These are phyloP conservation scores for Aethina tumida DNA, from an alignment of 1,140 invertebrate species.

Conservation along the genomic window DNA sequence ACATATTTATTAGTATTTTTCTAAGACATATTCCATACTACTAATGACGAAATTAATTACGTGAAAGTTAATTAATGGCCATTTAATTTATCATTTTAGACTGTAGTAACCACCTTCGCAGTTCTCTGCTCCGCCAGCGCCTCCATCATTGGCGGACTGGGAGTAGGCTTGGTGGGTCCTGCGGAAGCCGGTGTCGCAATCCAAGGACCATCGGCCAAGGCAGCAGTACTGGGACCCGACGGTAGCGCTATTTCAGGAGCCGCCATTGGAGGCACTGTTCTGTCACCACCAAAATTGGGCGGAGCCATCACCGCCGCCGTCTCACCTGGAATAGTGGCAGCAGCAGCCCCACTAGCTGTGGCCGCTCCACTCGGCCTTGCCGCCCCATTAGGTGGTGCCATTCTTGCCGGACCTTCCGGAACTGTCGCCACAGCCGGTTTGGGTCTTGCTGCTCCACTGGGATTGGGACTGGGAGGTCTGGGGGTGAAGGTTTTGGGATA, in stretches of 20 bases:
- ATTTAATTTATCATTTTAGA: background rate
- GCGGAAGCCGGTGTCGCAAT: conserved; percentile 12
- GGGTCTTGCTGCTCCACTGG: too few species aligned
- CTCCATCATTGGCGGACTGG: conserved; percentile 9
- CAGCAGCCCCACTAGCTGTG: background rate
- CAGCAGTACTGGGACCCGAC: conserved; percentile 16
- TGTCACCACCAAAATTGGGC: conserved; percentile 10
- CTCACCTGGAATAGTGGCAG: conserved; percentile 13
- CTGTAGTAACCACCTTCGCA: conserved; percentile 4
- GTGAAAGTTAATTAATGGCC: background rate
- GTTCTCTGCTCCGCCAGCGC: conserved; percentile 6
- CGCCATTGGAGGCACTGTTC: conserved; percentile 13
- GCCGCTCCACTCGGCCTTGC: conserved; percentile 5
- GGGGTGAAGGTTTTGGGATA: too few species aligned
- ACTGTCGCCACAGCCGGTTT: conserved; percentile 7
- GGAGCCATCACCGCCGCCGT: conserved; percentile 17
- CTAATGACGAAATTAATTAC: too few species aligned
- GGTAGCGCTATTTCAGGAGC: conserved; percentile 17
- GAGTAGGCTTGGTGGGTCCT: conserved; percentile 10
- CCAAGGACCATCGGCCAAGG: conserved; percentile 17
- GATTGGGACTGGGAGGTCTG: too few species aligned
- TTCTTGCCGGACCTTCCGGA: conserved; percentile 17
- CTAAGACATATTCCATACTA: too few species aligned
- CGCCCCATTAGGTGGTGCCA: conserved; percentile 7
- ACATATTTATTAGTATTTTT: too few species aligned